Evolutionary conservation across 2,113 vertebrate species (phyloP).

Genomic region (Heterotilapia buettikoferi): DNA sequence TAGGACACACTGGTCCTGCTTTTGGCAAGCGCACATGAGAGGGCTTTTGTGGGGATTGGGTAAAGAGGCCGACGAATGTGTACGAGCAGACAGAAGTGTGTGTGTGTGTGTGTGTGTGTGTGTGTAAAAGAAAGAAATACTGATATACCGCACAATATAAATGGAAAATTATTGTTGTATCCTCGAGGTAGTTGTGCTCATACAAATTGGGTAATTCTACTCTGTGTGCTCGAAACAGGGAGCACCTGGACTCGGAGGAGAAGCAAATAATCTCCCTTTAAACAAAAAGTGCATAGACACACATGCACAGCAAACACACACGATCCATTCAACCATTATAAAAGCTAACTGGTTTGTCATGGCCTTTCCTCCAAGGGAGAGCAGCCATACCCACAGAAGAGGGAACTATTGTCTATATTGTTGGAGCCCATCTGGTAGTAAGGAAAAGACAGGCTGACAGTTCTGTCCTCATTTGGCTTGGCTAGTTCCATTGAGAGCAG

Average conservation of each 20-base stretch:
- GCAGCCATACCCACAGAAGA: background rate
- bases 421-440: slow-evolving; percentile 16
- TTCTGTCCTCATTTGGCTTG: slow-evolving; percentile 5
- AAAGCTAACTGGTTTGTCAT: slow-evolving; percentile 42
- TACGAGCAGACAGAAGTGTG: background rate
- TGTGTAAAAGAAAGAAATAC: background rate
- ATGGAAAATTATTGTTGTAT: slow-evolving; percentile 3
- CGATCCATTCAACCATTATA: slow-evolving; percentile 9
- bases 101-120: background rate
- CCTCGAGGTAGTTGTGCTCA: background rate
- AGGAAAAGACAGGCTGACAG: background rate
- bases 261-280: slow-evolving; percentile 20
- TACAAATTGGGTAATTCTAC: slow-evolving; percentile 1
- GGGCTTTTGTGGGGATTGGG: background rate
- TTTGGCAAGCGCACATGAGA: slow-evolving; percentile 22
- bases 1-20: slow-evolving; percentile 44
- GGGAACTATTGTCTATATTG: background rate
- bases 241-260: slow-evolving; percentile 23
- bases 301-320: background rate
- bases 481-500: background rate
- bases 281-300: background rate
- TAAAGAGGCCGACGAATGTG: background rate
- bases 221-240: background rate
- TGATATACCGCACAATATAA: background rate
- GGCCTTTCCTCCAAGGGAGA: slow-evolving; percentile 9